phyloP scores from a whole-genome alignment of 2,113 vertebrate genomes.

The Rana temporaria region DNA sequence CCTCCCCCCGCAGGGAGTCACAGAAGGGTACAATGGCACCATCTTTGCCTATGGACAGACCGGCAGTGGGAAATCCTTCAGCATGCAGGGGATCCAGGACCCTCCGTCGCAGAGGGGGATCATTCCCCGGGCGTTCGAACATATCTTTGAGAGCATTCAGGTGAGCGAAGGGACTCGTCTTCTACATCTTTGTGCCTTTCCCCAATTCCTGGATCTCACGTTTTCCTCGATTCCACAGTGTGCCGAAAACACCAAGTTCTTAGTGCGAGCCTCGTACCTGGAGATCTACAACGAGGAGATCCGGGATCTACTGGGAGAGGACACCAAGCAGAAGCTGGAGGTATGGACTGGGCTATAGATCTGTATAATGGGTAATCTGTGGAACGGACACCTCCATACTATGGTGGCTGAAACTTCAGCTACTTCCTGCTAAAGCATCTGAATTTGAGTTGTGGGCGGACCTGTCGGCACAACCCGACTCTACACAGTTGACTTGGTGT shows the following conservation, averaged over 20 bases:
- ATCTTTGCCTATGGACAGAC: slow-evolving; percentile 91
- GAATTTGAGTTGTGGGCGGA: too few species aligned
- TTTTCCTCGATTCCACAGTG: slow-evolving; percentile 69
- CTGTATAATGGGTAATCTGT: too few species aligned
- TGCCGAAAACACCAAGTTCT: slow-evolving; percentile 87
- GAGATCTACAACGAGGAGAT: slow-evolving; percentile 92
- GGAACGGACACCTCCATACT: too few species aligned
- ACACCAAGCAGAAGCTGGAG: slow-evolving; percentile 89
- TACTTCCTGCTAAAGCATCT: too few species aligned
- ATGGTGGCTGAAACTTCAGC: too few species aligned
- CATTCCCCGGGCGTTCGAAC: slow-evolving; percentile 87
- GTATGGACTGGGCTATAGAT: slow-evolving; percentile 65
- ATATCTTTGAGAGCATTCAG: slow-evolving; percentile 89
- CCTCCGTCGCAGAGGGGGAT: slow-evolving; percentile 79
- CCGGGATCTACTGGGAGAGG: slow-evolving; percentile 82
- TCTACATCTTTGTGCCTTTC: background rate
- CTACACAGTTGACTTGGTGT: too few species aligned
- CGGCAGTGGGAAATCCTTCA: slow-evolving; percentile 91
- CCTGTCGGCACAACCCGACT: too few species aligned
- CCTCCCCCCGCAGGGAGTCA: slow-evolving; percentile 77
- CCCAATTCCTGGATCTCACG: too few species aligned
- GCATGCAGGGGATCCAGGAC: slow-evolving; percentile 83
- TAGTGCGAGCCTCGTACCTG: slow-evolving; percentile 85
- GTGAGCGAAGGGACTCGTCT: slow-evolving; percentile 61
- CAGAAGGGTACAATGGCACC: slow-evolving; percentile 90